Percentiles rank a stretch among this genome's conserved stretches.
Evolutionary conservation across 2,797 vertebrate species (phyloP).

Genomic region (Acridotheres tristis): DNA sequence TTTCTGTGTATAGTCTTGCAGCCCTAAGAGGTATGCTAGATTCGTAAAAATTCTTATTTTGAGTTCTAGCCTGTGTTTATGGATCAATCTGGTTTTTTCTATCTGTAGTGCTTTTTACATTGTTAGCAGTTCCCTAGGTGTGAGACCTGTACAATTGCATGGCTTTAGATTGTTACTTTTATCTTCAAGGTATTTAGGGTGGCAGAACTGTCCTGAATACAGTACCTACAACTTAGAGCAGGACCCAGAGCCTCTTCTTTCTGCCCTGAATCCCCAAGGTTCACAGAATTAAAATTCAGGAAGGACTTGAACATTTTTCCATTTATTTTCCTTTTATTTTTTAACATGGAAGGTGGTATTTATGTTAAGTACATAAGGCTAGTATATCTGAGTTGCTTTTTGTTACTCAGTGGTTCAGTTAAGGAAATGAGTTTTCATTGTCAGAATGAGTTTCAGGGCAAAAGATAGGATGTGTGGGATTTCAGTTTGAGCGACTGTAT

Average conservation of each 20-base stretch:
- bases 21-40: neutral
- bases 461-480: neutral
- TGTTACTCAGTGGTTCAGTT: neutral
- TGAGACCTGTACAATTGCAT: neutral
- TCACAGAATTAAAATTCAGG: neutral
- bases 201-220: neutral
- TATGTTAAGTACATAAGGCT: neutral
- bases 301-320: neutral
- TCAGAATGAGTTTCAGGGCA: neutral
- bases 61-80: neutral
- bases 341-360: neutral
- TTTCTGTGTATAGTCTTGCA: neutral
- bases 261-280: neutral
- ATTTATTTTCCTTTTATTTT: rapidly evolving
- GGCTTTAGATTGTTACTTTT: neutral
- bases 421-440: neutral
- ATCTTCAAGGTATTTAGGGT: neutral
- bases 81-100: neutral
- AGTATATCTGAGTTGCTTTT: neutral
- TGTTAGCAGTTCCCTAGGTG: neutral
- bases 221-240: neutral
- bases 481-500: neutral
- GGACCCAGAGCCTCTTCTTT: neutral
- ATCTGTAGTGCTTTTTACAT: neutral
- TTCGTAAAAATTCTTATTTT: neutral